Evolutionary conservation across 1,140 invertebrate species (phyloP).

Genomic region (Drosophila rhopaloa): DNA sequence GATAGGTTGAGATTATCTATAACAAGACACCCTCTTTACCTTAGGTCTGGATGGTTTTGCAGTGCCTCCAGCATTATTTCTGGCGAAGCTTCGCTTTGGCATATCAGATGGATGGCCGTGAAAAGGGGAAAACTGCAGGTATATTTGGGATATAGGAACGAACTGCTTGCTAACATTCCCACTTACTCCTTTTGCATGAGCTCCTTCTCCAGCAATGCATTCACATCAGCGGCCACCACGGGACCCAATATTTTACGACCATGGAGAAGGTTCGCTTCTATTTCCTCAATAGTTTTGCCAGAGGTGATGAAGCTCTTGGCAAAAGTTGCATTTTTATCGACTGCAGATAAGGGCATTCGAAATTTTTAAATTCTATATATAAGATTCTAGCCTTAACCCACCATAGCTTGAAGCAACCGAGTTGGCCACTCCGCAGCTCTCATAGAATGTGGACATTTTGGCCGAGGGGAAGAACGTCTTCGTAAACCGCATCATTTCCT

Average conservation of each 20-base stretch:
- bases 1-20: not conserved
- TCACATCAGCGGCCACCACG: slow-evolving; percentile 97
- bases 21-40: slow-evolving; percentile 88
- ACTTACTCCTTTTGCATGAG: slow-evolving; percentile 92
- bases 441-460: slow-evolving; percentile 96
- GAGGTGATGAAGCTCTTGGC: slow-evolving; percentile 97
- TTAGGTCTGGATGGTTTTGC: slow-evolving; percentile 97
- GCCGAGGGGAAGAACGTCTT: slow-evolving; percentile 93
- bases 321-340: slow-evolving; percentile 96
- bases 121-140: slow-evolving; percentile 95
- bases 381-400: slow-evolving; percentile 21
- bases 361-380: not conserved
- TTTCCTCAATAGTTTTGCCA: slow-evolving; percentile 93
- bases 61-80: slow-evolving; percentile 94
- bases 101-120: slow-evolving; percentile 96
- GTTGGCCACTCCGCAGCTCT: slow-evolving; percentile 99
- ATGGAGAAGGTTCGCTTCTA: slow-evolving; percentile 97
- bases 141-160: slow-evolving; percentile 35
- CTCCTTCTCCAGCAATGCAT: slow-evolving; percentile 93
- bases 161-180: not conserved
- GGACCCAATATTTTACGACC: slow-evolving; percentile 99
- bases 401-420: slow-evolving; percentile 99
- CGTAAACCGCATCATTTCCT: slow-evolving; percentile 98
- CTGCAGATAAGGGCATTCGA: slow-evolving; percentile 56
- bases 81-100: slow-evolving; percentile 91